Conservation (phyloP, 1,140 invertebrate genomes). For the Cherax quadricarinatus region DNA sequence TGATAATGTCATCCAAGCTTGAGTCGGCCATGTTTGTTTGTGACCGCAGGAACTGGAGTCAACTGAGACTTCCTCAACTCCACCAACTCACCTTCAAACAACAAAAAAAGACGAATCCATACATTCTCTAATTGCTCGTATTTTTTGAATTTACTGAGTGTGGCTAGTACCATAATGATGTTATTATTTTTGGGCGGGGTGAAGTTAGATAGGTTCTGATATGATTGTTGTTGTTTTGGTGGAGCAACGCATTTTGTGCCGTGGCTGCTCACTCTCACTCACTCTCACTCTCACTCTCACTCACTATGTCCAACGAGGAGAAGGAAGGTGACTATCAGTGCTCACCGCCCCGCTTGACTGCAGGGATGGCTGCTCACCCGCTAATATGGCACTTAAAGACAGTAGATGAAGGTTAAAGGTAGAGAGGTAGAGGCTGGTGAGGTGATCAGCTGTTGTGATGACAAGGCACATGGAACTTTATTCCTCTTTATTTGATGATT, state of each 20-base stretch:
- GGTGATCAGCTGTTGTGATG: conserved; percentile 27
- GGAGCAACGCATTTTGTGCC: conserved; percentile 20
- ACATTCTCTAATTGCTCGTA: neutral
- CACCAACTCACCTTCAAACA: neutral
- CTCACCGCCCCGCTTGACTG: neutral
- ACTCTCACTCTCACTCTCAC: neutral
- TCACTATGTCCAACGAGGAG: conserved; percentile 49
- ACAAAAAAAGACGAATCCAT: neutral
- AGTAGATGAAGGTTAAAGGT: neutral
- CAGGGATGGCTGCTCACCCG: too few relatives aligned
- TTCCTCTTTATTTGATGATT: too few relatives aligned
- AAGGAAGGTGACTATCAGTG: conserved; percentile 35
- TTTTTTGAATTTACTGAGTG: neutral
- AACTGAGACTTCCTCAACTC: neutral
- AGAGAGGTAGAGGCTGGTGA: neutral
- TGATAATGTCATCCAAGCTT: conserved; percentile 40
- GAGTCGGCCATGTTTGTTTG: conserved; percentile 43
- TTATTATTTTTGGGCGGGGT: neutral
- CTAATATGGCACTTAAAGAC: too few relatives aligned
- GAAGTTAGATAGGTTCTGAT: neutral
- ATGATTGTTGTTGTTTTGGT: conserved; percentile 59
- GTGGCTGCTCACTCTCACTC: neutral
- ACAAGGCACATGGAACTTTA: neutral
- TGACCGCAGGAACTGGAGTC: neutral
- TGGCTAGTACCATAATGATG: neutral